Conservation (phyloP, 2,888 invertebrate genomes). For the Hyles lineata region DNA sequence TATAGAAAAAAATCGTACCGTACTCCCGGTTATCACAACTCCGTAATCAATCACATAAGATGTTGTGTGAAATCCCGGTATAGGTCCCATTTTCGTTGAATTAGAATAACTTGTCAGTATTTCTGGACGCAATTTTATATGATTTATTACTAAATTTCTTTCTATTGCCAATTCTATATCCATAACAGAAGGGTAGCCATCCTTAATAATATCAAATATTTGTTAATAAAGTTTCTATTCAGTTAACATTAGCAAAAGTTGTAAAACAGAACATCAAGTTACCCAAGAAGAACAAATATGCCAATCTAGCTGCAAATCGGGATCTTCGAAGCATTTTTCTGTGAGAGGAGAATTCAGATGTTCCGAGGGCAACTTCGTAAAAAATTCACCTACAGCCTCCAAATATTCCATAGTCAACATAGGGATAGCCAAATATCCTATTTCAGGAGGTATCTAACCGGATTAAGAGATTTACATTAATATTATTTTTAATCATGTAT, state of each 20-base stretch:
- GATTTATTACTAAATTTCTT: slow-evolving; percentile 75
- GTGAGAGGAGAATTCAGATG: slow-evolving; percentile 66
- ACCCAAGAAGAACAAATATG: slow-evolving; percentile 74
- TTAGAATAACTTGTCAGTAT: slow-evolving; percentile 60
- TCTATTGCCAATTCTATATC: slow-evolving; percentile 87
- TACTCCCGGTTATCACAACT: slow-evolving; percentile 79
- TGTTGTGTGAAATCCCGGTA: slow-evolving; percentile 77
- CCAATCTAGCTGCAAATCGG: slow-evolving; percentile 65
- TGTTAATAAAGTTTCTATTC: neutral
- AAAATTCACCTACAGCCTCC: slow-evolving; percentile 64
- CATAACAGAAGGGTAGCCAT: slow-evolving; percentile 78
- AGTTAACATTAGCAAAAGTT: too few species aligned
- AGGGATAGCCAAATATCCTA: slow-evolving; percentile 81
- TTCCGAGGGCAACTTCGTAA: slow-evolving; percentile 54
- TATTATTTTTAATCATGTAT: neutral
- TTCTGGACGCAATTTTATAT: slow-evolving; percentile 72
- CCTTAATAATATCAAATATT: slow-evolving; percentile 56
- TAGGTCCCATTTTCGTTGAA: slow-evolving; percentile 64
- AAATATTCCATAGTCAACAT: slow-evolving; percentile 71
- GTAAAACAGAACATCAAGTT: slow-evolving; percentile 32
- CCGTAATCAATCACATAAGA: slow-evolving; percentile 85
- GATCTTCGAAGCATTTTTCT: slow-evolving; percentile 75
- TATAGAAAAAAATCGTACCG: slow-evolving; percentile 52
- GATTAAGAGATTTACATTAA: slow-evolving; percentile 22
- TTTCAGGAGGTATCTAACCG: slow-evolving; percentile 60